A percentile compares a stretch with the other conserved stretches of the same genome.
Evolutionary conservation across 2,888 invertebrate genomes (phyloP).

Genomic region (Noctua janthina): DNA sequence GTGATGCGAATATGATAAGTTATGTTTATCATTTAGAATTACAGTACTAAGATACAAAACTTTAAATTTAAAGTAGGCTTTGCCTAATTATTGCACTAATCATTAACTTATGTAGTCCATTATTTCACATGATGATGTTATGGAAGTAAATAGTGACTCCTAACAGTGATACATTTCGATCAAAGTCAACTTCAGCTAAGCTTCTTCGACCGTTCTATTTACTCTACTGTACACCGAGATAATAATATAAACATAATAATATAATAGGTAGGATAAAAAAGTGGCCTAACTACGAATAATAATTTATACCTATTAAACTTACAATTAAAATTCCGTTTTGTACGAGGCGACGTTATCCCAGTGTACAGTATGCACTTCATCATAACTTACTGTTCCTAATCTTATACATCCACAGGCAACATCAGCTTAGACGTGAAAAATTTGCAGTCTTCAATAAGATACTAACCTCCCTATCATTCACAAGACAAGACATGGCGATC

Average conservation of each 20-base stretch:
- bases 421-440: slow-evolving; percentile 85
- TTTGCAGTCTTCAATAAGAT: slow-evolving; percentile 89
- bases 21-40: slow-evolving; percentile 80
- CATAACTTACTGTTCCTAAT: slow-evolving; percentile 76
- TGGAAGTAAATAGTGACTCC: slow-evolving; percentile 79
- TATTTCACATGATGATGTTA: slow-evolving; percentile 83
- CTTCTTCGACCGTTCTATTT: slow-evolving; percentile 64
- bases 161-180: slow-evolving; percentile 59
- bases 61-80: slow-evolving; percentile 87
- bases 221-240: slow-evolving; percentile 71
- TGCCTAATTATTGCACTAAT: slow-evolving; percentile 90
- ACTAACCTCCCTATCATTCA: slow-evolving; percentile 80
- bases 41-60: slow-evolving; percentile 86
- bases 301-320: slow-evolving; percentile 60
- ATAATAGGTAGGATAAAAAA: slow-evolving; percentile 54
- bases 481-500: slow-evolving; percentile 86
- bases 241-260: slow-evolving; percentile 42
- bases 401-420: slow-evolving; percentile 82
- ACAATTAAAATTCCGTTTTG: slow-evolving; percentile 61
- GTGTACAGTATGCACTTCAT: slow-evolving; percentile 71
- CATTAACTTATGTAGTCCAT: slow-evolving; percentile 84
- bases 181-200: slow-evolving; percentile 65
- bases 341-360: slow-evolving; percentile 64
- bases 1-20: slow-evolving; percentile 70
- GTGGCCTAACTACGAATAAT: slow-evolving; percentile 63